Conservation (phyloP, 2,888 invertebrate genomes). For the Latheticus oryzae region DNA sequence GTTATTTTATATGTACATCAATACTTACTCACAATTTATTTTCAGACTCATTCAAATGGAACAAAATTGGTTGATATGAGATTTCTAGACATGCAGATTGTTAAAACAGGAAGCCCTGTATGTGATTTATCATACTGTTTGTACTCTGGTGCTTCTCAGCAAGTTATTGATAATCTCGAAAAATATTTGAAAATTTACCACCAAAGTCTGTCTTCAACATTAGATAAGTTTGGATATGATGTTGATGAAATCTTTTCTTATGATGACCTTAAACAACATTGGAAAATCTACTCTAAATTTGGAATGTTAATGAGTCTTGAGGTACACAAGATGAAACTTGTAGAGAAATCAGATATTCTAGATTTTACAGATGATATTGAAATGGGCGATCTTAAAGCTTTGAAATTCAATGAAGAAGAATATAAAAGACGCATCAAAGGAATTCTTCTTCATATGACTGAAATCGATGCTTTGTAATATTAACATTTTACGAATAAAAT, state of each 20-base stretch:
- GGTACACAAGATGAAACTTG: neutral
- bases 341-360: neutral
- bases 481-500: too few relatives aligned
- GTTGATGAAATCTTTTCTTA: constrained; percentile 48
- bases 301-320: constrained; percentile 43
- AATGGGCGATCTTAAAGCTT: neutral
- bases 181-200: constrained; percentile 52
- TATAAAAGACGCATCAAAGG: neutral
- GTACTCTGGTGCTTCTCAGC: constrained; percentile 49
- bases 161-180: constrained; percentile 48
- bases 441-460: constrained; percentile 2
- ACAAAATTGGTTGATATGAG: constrained; percentile 15
- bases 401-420: neutral
- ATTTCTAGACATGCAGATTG: constrained; percentile 44
- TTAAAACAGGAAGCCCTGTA: constrained; percentile 33
- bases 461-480: constrained; percentile 14
- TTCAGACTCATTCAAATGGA: neutral
- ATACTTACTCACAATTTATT: neutral
- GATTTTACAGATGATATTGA: too few relatives aligned
- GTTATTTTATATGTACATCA: neutral
- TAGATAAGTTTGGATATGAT: constrained; percentile 47
- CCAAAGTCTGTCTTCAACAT: constrained; percentile 45
- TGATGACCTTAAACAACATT: constrained; percentile 36
- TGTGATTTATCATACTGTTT: constrained; percentile 52
- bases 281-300: constrained; percentile 42